Evolutionary conservation across 2,888 invertebrate genomes (phyloP).

Genomic region (Cephus pulcher): DNA sequence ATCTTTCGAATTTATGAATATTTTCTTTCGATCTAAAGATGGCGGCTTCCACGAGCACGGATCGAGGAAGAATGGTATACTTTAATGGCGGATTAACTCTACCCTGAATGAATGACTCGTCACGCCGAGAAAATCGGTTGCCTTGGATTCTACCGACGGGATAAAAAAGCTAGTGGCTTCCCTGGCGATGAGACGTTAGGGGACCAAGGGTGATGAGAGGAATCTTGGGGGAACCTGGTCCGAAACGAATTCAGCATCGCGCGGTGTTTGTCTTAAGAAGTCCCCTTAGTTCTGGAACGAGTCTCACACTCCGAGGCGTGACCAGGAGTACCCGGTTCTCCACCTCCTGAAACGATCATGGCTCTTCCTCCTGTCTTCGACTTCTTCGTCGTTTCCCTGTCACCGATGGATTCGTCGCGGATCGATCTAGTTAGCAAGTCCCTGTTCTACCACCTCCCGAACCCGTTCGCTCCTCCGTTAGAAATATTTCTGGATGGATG

Average conservation of each 20-base stretch:
- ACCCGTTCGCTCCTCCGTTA: neutral
- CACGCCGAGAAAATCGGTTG: constrained; percentile 2
- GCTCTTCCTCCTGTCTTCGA: neutral
- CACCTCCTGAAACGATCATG: neutral
- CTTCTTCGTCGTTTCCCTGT: constrained; percentile 19
- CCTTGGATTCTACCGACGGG: constrained; percentile 1
- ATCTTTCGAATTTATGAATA: neutral
- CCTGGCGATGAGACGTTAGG: neutral
- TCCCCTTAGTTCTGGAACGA: constrained; percentile 1
- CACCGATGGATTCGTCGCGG: constrained; percentile 23
- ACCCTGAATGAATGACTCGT: neutral
- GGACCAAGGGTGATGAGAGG: neutral
- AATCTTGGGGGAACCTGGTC: neutral
- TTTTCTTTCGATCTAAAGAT: neutral
- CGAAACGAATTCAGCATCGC: constrained; percentile 3
- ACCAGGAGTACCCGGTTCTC: neutral
- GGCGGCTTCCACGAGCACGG: neutral
- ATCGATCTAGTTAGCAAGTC: constrained; percentile 21
- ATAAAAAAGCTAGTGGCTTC: neutral
- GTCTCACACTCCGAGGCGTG: constrained; percentile 7
- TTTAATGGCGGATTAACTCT: neutral
- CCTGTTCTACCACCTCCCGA: neutral
- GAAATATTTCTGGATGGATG: neutral
- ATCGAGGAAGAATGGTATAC: neutral
- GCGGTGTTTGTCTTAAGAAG: constrained; percentile 9